phyloP scores from a whole-genome alignment of 2,888 invertebrate genomes.

The Lithophane semibrunnea region DNA sequence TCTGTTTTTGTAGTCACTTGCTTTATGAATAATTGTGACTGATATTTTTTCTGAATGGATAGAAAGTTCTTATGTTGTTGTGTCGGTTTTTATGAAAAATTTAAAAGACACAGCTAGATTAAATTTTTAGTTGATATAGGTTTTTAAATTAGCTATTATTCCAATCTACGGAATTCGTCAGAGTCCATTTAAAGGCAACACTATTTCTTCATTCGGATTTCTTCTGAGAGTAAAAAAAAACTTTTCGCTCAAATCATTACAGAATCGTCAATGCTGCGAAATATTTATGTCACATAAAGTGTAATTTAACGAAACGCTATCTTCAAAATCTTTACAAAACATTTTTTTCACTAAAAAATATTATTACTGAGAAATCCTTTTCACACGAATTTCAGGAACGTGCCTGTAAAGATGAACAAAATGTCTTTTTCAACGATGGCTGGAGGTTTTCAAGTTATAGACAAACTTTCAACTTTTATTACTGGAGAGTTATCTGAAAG shows the following conservation, averaged over 20 bases:
- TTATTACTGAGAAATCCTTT: conserved; percentile 23
- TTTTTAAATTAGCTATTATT: too few relatives aligned
- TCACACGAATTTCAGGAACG: conserved; percentile 15
- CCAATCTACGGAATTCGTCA: too few relatives aligned
- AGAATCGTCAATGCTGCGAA: not conserved
- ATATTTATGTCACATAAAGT: not conserved
- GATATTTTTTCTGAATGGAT: not conserved
- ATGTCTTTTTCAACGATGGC: conserved; percentile 37
- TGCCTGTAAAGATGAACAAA: conserved; percentile 50
- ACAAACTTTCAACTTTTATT: conserved; percentile 59
- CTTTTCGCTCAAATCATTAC: not conserved
- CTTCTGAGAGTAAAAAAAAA: too few relatives aligned
- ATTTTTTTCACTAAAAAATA: not conserved
- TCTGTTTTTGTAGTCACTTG: not conserved
- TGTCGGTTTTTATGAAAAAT: not conserved
- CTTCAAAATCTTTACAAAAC: conserved; percentile 4
- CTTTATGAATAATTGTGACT: not conserved
- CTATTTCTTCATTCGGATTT: not conserved
- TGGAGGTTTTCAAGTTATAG: conserved; percentile 43
- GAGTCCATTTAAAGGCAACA: not conserved
- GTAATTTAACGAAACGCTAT: not conserved
- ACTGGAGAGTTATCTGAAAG: conserved; percentile 56
- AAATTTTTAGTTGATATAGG: too few relatives aligned
- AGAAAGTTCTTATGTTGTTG: not conserved
- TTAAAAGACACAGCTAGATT: too few relatives aligned